phyloP scores from a whole-genome alignment of 2,888 invertebrate species.

The Agonopterix alstromeriana region DNA sequence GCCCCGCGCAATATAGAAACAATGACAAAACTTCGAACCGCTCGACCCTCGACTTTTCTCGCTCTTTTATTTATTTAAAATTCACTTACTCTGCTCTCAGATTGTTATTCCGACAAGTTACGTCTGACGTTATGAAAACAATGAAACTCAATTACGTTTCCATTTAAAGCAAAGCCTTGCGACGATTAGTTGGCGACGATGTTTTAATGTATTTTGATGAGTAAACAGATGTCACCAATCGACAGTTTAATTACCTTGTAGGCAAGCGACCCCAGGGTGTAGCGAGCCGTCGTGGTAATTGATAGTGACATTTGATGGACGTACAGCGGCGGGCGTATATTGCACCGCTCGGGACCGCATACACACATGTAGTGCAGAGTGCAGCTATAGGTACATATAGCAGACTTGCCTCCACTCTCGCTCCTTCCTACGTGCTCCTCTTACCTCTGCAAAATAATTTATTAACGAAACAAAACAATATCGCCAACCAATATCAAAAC shows the following conservation, averaged over 20 bases:
- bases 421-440: constrained; percentile 1
- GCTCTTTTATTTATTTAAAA: constrained; percentile 73
- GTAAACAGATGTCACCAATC: constrained; percentile 24
- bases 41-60: constrained; percentile 53
- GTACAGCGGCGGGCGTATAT: constrained; percentile 46
- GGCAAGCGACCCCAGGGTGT: constrained; percentile 26
- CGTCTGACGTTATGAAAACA: constrained; percentile 54
- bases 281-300: constrained; percentile 51
- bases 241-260: constrained; percentile 46
- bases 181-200: constrained; percentile 16
- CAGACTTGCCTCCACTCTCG: neutral
- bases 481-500: neutral
- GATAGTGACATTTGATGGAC: constrained; percentile 72
- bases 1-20: constrained; percentile 72
- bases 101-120: constrained; percentile 62
- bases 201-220: constrained; percentile 11
- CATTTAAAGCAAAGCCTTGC: constrained; percentile 34
- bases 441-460: neutral
- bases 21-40: constrained; percentile 69
- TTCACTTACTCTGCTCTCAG: constrained; percentile 65
- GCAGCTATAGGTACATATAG: neutral
- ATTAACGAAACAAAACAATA: constrained; percentile 1
- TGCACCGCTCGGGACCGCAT: constrained; percentile 43
- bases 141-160: constrained; percentile 56
- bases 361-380: neutral